Conservation (phyloP, 2,888 invertebrate species). For the Catocala sponsa region DNA sequence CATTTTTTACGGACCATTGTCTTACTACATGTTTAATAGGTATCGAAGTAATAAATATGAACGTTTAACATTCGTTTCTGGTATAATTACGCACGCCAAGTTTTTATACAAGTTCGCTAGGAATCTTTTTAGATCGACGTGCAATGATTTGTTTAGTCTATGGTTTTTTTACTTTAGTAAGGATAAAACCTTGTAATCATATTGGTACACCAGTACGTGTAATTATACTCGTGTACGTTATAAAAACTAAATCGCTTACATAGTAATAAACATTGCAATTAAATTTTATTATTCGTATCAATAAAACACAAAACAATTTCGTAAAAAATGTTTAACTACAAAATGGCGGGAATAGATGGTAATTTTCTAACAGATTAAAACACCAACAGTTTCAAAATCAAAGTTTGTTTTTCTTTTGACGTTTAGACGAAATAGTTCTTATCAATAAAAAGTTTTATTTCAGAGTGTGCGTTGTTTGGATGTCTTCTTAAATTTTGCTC, state of each 20-base stretch:
- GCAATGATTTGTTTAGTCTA: conserved; percentile 55
- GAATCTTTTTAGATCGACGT: conserved; percentile 47
- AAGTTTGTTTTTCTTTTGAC: conserved; percentile 16
- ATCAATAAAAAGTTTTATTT: conserved; percentile 27
- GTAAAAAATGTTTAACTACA: conserved; percentile 32
- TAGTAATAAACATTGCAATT: conserved; percentile 52
- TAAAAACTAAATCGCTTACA: conserved; percentile 46
- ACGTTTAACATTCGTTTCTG: conserved; percentile 70
- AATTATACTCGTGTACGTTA: conserved; percentile 39
- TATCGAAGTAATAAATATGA: conserved; percentile 69
- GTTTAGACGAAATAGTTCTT: conserved; percentile 29
- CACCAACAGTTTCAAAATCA: conserved; percentile 12
- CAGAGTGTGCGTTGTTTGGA: conserved; percentile 33
- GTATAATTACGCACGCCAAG: conserved; percentile 69
- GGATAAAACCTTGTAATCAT: conserved; percentile 50
- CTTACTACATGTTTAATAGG: conserved; percentile 68
- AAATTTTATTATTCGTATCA: conserved; percentile 48
- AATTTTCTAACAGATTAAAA: conserved; percentile 22
- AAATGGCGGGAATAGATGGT: conserved; percentile 40
- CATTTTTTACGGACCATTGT: conserved; percentile 70
- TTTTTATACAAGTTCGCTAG: conserved; percentile 53
- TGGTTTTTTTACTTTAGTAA: conserved; percentile 36
- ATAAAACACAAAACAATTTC: conserved; percentile 31
- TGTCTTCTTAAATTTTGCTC: conserved; percentile 48
- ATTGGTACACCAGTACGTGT: conserved; percentile 53